Conservation (phyloP, 2,797 vertebrate genomes). For the Steatocranus sp. region DNA sequence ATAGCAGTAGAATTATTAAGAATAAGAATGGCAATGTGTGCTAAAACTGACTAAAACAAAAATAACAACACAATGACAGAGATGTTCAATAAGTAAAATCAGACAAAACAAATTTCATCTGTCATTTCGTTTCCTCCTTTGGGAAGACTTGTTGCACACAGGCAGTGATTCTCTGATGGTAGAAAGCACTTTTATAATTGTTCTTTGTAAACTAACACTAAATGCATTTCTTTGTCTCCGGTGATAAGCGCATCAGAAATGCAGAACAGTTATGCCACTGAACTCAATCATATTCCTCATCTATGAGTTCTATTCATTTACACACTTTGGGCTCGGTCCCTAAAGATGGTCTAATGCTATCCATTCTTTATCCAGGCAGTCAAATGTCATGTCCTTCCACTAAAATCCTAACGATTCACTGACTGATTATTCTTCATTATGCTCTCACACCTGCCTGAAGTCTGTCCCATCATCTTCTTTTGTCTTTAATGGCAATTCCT, state of each 20-base stretch:
- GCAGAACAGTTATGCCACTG: neutral
- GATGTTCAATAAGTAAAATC: neutral
- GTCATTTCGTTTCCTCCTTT: neutral
- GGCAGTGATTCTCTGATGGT: neutral
- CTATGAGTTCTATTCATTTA: neutral
- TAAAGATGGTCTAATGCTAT: neutral
- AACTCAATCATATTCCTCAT: neutral
- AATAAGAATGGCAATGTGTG: neutral
- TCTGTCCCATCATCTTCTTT: slow-evolving; percentile 48
- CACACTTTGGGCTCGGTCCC: neutral
- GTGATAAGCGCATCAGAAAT: neutral
- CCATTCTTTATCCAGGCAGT: slow-evolving; percentile 24
- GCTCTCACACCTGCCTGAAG: slow-evolving; percentile 39
- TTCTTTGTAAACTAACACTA: neutral
- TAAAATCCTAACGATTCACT: slow-evolving; percentile 47
- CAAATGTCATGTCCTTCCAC: slow-evolving; percentile 34
- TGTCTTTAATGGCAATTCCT: slow-evolving; percentile 60
- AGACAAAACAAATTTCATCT: neutral
- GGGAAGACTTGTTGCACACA: neutral
- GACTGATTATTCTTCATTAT: slow-evolving; percentile 69
- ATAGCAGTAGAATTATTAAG: neutral
- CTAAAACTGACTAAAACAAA: neutral
- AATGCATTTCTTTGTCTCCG: neutral
- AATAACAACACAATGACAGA: neutral
- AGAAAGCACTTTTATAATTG: neutral